A percentile compares a stretch with the other conserved stretches of the same genome.
These are phyloP conservation scores for Pollachius pollachius DNA, from an alignment of 2,113 vertebrate species.

Conservation along the genomic window DNA sequence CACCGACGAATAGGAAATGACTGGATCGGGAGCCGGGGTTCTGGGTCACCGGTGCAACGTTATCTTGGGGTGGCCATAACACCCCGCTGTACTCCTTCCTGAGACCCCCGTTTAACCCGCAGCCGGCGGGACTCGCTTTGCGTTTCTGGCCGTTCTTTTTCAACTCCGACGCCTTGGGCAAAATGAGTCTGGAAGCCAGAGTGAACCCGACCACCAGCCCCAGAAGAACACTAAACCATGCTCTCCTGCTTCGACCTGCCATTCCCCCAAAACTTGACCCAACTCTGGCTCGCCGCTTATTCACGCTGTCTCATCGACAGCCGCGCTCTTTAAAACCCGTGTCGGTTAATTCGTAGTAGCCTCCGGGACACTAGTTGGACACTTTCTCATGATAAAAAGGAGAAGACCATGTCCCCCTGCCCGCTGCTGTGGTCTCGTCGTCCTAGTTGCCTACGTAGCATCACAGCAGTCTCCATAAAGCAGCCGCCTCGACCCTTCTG, in stretches of 20 bases:
- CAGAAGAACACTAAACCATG: constrained; percentile 88
- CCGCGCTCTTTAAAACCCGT: neutral
- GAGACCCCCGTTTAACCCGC: constrained; percentile 51
- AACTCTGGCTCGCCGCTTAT: constrained; percentile 15
- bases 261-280: constrained; percentile 70
- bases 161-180: constrained; percentile 81
- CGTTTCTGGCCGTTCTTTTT: constrained; percentile 80
- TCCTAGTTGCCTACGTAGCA: constrained; percentile 73
- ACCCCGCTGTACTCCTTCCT: constrained; percentile 62
- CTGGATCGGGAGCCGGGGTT: constrained; percentile 58
- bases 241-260: constrained; percentile 85
- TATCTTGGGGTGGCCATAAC: constrained; percentile 60
- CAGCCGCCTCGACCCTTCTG: constrained; percentile 22
- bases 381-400: constrained; percentile 62
- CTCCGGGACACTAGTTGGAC: constrained; percentile 45
- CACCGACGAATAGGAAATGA: constrained; percentile 90
- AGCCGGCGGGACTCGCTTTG: constrained; percentile 63
- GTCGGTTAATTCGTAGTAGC: constrained; percentile 15
- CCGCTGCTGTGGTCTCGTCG: constrained; percentile 24
- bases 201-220: constrained; percentile 91
- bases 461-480: constrained; percentile 60
- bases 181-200: constrained; percentile 85
- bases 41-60: constrained; percentile 55
- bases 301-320: neutral
- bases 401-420: neutral